Percentiles rank a stretch among this genome's conserved stretches.
phyloP scores from a whole-genome alignment of 2,113 vertebrate species.

The Entelurus aequoreus region DNA sequence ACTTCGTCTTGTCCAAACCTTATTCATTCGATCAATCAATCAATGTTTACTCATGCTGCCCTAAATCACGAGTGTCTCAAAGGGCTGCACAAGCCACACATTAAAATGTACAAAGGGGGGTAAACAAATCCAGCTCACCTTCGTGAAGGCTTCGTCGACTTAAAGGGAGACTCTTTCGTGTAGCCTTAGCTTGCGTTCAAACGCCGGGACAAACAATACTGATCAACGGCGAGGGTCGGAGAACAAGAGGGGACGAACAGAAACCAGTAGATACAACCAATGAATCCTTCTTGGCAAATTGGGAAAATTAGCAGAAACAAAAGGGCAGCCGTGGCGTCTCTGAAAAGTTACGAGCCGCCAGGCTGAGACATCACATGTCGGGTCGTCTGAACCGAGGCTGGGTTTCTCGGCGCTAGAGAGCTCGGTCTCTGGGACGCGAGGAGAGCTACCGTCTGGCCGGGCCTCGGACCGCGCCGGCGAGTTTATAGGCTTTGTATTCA shows the following conservation, averaged over 20 bases:
- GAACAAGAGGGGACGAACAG: slow-evolving; percentile 45
- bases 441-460: slow-evolving; percentile 76
- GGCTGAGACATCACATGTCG: slow-evolving; percentile 48
- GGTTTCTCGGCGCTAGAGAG: slow-evolving; percentile 74
- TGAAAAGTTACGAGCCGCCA: slow-evolving; percentile 49
- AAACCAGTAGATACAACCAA: slow-evolving; percentile 30
- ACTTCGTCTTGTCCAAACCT: slow-evolving; percentile 22
- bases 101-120: slow-evolving; percentile 46
- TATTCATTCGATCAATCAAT: no score
- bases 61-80: no score
- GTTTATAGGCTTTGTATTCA: slow-evolving; percentile 75
- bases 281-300: slow-evolving; percentile 62
- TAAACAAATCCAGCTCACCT: slow-evolving; percentile 43
- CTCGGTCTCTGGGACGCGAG: slow-evolving; percentile 81
- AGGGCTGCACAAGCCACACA: slow-evolving; percentile 6
- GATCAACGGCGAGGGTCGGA: slow-evolving; percentile 43
- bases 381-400: slow-evolving; percentile 66
- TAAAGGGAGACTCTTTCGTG: slow-evolving; percentile 71
- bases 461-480: slow-evolving; percentile 61
- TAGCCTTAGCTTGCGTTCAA: slow-evolving; percentile 72
- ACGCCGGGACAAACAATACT: slow-evolving; percentile 49
- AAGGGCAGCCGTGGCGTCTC: slow-evolving; percentile 57
- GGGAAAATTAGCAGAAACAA: slow-evolving; percentile 51
- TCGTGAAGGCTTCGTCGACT: slow-evolving; percentile 54
- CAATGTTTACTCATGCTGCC: no score